These are phyloP conservation scores for Hapalemur alaotrensis DNA, from an alignment of 2,797 vertebrate genomes.

Conservation along the genomic window DNA sequence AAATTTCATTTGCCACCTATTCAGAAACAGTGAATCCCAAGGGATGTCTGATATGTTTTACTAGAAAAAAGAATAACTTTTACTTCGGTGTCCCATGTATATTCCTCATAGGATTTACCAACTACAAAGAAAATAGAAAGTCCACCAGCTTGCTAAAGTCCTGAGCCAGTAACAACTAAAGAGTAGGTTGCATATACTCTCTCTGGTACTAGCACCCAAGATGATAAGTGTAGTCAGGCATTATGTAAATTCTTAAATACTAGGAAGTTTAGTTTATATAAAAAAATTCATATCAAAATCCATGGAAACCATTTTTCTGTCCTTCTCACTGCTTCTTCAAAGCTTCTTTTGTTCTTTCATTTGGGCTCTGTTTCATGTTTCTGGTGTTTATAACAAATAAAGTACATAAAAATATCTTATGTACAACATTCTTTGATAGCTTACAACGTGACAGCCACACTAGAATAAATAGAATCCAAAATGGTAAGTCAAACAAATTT, in stretches of 20 bases:
- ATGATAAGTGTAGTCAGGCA: background rate
- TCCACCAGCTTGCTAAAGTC: background rate
- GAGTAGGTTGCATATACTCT: slow-evolving; percentile 34
- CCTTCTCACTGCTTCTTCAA: slow-evolving; percentile 43
- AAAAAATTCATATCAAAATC: slow-evolving; percentile 63
- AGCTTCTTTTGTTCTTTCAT: slow-evolving; percentile 36
- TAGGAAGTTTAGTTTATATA: background rate
- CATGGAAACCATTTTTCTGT: background rate
- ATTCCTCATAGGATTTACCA: background rate
- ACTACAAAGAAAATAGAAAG: background rate
- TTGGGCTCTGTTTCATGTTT: slow-evolving; percentile 67
- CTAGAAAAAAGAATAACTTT: slow-evolving; percentile 19
- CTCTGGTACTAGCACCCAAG: background rate
- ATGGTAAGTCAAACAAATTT: slow-evolving; percentile 71
- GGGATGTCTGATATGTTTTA: slow-evolving; percentile 29
- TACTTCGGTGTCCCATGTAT: accelerated
- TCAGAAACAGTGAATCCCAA: slow-evolving; percentile 39
- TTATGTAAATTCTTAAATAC: background rate
- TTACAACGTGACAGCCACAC: slow-evolving; percentile 70
- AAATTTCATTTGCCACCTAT: slow-evolving; percentile 14
- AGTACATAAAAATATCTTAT: slow-evolving; percentile 40
- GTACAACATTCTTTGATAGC: slow-evolving; percentile 47
- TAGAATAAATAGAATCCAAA: slow-evolving; percentile 62
- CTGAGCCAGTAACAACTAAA: slow-evolving; percentile 61
- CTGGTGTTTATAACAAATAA: background rate